Evolutionary conservation across 2,113 vertebrate genomes (phyloP).

Genomic region (Nicator chloris): DNA sequence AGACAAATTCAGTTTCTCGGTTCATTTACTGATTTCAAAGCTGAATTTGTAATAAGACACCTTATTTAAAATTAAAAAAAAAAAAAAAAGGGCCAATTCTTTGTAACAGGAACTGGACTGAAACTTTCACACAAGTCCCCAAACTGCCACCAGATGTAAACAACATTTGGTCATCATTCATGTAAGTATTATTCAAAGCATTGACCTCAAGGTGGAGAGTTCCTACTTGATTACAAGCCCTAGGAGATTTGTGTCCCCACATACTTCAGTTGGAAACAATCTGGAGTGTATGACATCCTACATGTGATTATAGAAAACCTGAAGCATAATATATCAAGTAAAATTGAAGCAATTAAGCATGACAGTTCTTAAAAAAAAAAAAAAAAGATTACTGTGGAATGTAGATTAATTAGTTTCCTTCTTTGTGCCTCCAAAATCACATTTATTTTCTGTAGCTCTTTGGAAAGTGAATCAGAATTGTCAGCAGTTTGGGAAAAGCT

Average conservation of each 20-base stretch:
- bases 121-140: background rate
- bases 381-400: constrained; percentile 27
- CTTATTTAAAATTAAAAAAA: background rate
- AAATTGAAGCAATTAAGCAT: constrained; percentile 47
- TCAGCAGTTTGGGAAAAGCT: constrained; percentile 47
- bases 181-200: constrained; percentile 6
- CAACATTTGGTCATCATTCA: constrained; percentile 39
- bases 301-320: constrained; percentile 41
- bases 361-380: constrained; percentile 26
- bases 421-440: constrained; percentile 37
- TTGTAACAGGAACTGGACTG: background rate
- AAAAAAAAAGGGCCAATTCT: background rate
- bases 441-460: constrained; percentile 48
- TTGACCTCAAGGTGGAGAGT: constrained; percentile 42
- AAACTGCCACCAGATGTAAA: constrained; percentile 44
- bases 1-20: background rate
- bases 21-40: background rate
- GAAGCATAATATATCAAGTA: constrained; percentile 44
- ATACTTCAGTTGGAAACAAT: constrained; percentile 59
- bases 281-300: constrained; percentile 36
- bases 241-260: constrained; percentile 18
- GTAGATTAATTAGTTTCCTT: constrained; percentile 57
- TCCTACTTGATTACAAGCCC: constrained; percentile 41
- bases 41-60: background rate
- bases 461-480: constrained; percentile 39